A percentile compares a stretch with the other conserved stretches of the same genome.
These are phyloP conservation scores for Esperia sulphurella DNA, from an alignment of 2,888 invertebrate genomes.

Conservation along the genomic window DNA sequence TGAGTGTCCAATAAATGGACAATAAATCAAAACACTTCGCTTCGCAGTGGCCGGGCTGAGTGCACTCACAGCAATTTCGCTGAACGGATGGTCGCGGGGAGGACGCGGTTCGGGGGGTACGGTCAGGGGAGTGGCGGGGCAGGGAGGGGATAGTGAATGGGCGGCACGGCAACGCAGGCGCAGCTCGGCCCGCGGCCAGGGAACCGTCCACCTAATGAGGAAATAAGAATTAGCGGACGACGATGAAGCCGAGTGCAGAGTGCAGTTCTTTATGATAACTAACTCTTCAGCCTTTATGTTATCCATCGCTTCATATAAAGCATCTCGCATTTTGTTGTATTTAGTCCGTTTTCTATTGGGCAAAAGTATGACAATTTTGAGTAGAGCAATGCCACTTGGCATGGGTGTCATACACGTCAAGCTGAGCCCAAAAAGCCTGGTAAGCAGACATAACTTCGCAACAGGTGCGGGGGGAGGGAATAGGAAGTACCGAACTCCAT, in stretches of 20 bases:
- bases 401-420: no score
- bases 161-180: slow-evolving; percentile 42
- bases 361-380: no score
- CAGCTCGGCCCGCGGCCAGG: slow-evolving; percentile 33
- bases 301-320: not conserved
- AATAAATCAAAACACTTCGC: slow-evolving; percentile 72
- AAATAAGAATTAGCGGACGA: slow-evolving; percentile 75
- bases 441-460: no score
- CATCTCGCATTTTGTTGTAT: not conserved
- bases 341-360: no score
- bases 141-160: slow-evolving; percentile 49
- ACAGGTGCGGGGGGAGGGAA: no score
- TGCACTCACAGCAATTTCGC: slow-evolving; percentile 62
- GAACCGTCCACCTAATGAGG: slow-evolving; percentile 66
- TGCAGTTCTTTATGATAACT: slow-evolving; percentile 58
- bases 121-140: slow-evolving; percentile 19
- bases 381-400: no score
- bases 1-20: slow-evolving; percentile 65
- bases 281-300: not conserved
- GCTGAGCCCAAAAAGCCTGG: no score
- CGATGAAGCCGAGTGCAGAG: slow-evolving; percentile 55
- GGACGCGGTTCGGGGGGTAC: slow-evolving; percentile 24
- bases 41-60: slow-evolving; percentile 42
- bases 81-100: slow-evolving; percentile 33
- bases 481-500: no score